These are phyloP conservation scores for Neomonachus schauinslandi DNA, from an alignment of 2,113 vertebrate genomes.

Conservation along the genomic window DNA sequence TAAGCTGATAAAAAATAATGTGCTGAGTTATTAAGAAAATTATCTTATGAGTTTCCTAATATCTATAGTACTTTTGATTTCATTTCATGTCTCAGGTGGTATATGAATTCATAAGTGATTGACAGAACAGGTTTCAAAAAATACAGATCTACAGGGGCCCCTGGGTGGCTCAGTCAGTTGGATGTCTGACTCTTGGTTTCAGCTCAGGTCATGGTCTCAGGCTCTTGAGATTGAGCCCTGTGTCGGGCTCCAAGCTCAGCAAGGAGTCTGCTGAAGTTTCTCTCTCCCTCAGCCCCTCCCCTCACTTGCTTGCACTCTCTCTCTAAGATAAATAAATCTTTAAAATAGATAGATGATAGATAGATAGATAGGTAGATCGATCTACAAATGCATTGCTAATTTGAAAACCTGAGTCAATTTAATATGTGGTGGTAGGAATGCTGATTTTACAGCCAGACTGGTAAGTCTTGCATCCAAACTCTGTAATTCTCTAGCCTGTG, in stretches of 20 bases:
- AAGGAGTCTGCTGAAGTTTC: background rate
- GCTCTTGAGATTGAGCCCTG: background rate
- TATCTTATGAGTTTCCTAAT: background rate
- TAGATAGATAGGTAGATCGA: background rate
- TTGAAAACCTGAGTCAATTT: constrained; percentile 7
- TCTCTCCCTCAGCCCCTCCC: background rate
- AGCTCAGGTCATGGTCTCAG: background rate
- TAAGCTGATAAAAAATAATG: background rate
- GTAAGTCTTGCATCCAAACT: background rate
- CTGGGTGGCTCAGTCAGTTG: background rate
- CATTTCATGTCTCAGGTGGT: background rate
- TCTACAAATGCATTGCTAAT: background rate
- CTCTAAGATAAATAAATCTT: background rate
- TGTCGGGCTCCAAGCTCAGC: background rate
- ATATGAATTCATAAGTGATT: background rate
- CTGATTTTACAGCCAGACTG: background rate
- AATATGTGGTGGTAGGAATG: background rate
- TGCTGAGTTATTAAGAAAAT: background rate
- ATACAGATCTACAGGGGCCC: background rate
- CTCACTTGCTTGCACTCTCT: background rate
- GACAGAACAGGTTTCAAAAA: background rate
- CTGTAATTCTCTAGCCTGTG: background rate
- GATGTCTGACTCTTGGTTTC: background rate
- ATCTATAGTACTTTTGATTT: background rate
- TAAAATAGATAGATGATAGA: background rate